Conservation (phyloP, 2,888 invertebrate genomes). For the Macrosiphum euphorbiae region DNA sequence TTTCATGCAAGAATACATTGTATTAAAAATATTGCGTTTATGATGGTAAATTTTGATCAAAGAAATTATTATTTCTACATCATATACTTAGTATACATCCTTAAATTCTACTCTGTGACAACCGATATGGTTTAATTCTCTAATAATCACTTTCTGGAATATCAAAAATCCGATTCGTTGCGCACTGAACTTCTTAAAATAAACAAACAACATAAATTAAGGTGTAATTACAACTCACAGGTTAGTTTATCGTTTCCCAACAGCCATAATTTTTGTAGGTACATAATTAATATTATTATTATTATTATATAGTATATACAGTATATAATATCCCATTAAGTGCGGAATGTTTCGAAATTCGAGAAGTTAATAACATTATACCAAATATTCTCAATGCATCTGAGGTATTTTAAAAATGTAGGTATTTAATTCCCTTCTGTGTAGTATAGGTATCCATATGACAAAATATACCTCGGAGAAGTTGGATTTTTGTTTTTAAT, state of each 20-base stretch:
- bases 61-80: too few relatives aligned
- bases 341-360: not conserved
- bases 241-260: not conserved
- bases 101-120: not conserved
- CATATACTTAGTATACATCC: too few relatives aligned
- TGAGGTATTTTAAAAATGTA: not conserved
- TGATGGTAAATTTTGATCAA: too few relatives aligned
- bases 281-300: not conserved
- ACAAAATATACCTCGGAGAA: not conserved
- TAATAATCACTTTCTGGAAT: not conserved
- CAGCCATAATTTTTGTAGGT: not conserved
- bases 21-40: not conserved
- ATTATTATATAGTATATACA: too few relatives aligned
- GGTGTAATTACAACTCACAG: not conserved
- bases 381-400: not conserved
- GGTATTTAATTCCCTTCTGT: not conserved
- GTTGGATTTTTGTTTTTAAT: not conserved
- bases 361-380: not conserved
- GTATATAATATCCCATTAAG: not conserved
- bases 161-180: not conserved
- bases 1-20: too few relatives aligned
- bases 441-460: not conserved
- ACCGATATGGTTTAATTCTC: not conserved
- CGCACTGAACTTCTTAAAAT: not conserved
- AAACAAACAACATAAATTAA: not conserved